These are phyloP conservation scores for Eugnorisma glareosa DNA, from an alignment of 2,888 invertebrate genomes.

Conservation along the genomic window DNA sequence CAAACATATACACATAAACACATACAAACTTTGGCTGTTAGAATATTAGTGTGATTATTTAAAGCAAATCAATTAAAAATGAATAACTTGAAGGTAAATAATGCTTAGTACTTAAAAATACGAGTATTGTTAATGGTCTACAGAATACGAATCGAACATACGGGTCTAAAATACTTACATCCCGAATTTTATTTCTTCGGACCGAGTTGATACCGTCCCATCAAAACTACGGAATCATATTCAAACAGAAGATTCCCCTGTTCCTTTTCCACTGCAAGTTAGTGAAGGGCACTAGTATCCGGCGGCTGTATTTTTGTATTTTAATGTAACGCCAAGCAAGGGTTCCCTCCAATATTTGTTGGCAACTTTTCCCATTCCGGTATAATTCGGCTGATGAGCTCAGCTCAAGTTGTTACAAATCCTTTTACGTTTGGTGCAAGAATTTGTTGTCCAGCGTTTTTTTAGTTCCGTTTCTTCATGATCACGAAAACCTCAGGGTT, in stretches of 20 bases:
- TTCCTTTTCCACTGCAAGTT: not conserved
- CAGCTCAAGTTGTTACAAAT: slow-evolving; percentile 66
- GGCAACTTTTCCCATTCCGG: slow-evolving; percentile 75
- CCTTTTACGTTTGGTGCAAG: slow-evolving; percentile 57
- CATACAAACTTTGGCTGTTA: too few relatives aligned
- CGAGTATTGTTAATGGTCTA: not conserved
- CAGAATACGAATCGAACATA: not conserved
- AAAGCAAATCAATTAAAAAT: not conserved
- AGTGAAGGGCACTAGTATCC: slow-evolving; percentile 4
- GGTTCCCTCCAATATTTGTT: slow-evolving; percentile 70
- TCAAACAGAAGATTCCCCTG: not conserved
- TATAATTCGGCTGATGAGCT: slow-evolving; percentile 70
- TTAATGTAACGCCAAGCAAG: slow-evolving; percentile 66
- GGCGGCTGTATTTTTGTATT: slow-evolving; percentile 45
- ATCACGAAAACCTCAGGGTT: not conserved
- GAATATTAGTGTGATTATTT: too few relatives aligned
- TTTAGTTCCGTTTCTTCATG: not conserved
- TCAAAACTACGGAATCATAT: not conserved
- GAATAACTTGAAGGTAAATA: not conserved
- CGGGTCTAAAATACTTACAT: too few relatives aligned
- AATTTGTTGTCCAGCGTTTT: slow-evolving; percentile 8
- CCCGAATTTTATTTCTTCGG: not conserved
- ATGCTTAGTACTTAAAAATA: not conserved
- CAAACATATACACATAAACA: too few relatives aligned
- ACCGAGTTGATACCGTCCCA: not conserved